phyloP scores from a whole-genome alignment of 2,113 vertebrate genomes.

The Pollimyrus isidori region DNA sequence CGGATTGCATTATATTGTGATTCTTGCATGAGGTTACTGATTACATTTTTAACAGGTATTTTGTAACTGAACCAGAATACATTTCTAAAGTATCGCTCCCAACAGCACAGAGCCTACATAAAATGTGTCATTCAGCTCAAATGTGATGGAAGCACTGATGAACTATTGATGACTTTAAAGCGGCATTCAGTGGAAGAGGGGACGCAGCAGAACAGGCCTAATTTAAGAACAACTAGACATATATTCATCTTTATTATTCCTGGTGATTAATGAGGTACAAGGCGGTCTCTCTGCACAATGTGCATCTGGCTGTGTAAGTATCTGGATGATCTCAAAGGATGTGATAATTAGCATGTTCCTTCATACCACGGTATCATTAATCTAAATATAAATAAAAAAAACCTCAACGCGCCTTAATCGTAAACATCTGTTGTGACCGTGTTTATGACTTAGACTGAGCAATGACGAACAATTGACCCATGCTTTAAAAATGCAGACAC shows the following conservation, averaged over 20 bases:
- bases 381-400: background rate
- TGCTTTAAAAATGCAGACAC: background rate
- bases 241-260: slow-evolving; percentile 8
- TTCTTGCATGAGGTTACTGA: background rate
- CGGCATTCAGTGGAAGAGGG: background rate
- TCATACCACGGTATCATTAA: background rate
- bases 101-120: background rate
- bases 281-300: background rate
- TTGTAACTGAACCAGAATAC: background rate
- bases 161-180: background rate
- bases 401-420: background rate
- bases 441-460: background rate
- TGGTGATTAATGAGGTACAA: slow-evolving; percentile 1
- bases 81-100: background rate
- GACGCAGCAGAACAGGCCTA: background rate
- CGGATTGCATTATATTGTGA: background rate
- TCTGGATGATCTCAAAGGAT: background rate
- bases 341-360: slow-evolving; percentile 4
- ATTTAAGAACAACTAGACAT: background rate
- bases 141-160: background rate
- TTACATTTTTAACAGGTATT: background rate
- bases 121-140: background rate
- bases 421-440: background rate
- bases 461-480: background rate
- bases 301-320: background rate